Base-by-base conservation (phyloP, 2,113 vertebrate genomes). In the Ranitomeya imitator region DNA sequence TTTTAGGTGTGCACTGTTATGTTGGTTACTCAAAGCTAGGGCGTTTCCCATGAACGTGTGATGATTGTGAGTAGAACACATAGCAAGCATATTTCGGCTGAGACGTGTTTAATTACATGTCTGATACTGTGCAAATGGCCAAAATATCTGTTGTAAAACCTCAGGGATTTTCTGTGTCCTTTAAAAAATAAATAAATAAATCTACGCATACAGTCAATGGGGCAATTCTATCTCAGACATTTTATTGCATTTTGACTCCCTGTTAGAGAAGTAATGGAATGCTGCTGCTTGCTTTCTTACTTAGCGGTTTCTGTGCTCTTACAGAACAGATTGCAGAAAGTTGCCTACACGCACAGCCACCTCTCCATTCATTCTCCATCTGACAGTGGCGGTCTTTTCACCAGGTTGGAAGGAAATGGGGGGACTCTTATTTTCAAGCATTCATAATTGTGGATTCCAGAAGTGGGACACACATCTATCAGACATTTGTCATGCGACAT, bases 1-100 rank as follows among this genome's bases (percentile, higher is more conserved):
- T 3, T 83, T 21, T 15, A 69, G 65, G 65, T 71, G 63, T 84
- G 61, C n/a, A 31, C 21, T 16, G 51, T 57, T 65, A 84, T 84
- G 63, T 15, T n/a, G 52, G 26, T 21, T 81, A 61, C 79, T 81
- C 0, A n/a, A 9, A 31, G 6, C 7, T 15, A 16, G 51, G 82
- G 82, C 2, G 82, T 84, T 55, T 45, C 63, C 82, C n/a, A n/a
- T 16, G 16, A 4, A 69, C 14, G 54, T 54, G 18, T 83, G 19
- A 51, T 14, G 65, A 21, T n/a, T n/a, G 19, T 7, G 11, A 67
- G 7, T 15, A 18, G 18, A n/a, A 18, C 51, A 31, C 10, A 45
- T n/a, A 2, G 19, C 2, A 54, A 78, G 55, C 55, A 55, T 23
- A 59, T 59, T 14, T 59, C 0, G 26, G 54, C 78, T 60, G 2